phyloP scores from a whole-genome alignment of 2,797 vertebrate species.

The Microctenopoma lineatum region DNA sequence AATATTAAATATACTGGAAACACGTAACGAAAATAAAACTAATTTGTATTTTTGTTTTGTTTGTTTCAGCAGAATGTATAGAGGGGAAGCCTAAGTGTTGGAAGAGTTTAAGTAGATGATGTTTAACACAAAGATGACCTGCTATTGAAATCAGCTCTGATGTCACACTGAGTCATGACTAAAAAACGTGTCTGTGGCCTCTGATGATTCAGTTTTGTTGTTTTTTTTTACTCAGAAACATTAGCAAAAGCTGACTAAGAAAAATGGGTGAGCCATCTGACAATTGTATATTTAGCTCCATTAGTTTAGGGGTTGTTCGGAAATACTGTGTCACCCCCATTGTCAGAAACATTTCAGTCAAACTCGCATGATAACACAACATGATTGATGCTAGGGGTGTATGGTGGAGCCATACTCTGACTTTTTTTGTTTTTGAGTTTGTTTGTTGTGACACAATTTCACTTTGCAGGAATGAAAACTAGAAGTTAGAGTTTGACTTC shows the following conservation, averaged over 20 bases:
- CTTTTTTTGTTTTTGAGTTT: neutral
- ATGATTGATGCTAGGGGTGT: neutral
- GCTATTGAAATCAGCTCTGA: neutral
- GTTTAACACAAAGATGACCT: neutral
- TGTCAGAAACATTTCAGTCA: constrained; percentile 4
- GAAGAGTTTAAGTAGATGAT: neutral
- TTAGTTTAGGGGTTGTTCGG: constrained; percentile 1
- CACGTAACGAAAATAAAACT: too few relatives aligned
- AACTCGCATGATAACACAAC: neutral
- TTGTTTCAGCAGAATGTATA: neutral
- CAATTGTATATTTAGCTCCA: constrained; percentile 2
- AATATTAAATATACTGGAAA: neutral
- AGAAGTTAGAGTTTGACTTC: neutral
- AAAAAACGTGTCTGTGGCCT: constrained; percentile 23
- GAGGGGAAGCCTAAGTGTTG: neutral
- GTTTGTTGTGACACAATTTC: too few relatives aligned
- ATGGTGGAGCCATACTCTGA: neutral
- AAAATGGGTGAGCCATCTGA: constrained; percentile 5
- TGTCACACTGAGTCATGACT: neutral
- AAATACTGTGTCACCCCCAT: neutral
- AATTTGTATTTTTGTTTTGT: too few relatives aligned
- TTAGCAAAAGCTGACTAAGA: neutral
- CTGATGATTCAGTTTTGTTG: constrained; percentile 28
- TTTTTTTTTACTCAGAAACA: constrained; percentile 1
- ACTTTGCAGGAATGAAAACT: too few relatives aligned